Percentiles rank a stretch among this genome's conserved stretches.
Evolutionary conservation across 2,888 invertebrate species (phyloP).

Genomic region (Scotopteryx bipunctaria): DNA sequence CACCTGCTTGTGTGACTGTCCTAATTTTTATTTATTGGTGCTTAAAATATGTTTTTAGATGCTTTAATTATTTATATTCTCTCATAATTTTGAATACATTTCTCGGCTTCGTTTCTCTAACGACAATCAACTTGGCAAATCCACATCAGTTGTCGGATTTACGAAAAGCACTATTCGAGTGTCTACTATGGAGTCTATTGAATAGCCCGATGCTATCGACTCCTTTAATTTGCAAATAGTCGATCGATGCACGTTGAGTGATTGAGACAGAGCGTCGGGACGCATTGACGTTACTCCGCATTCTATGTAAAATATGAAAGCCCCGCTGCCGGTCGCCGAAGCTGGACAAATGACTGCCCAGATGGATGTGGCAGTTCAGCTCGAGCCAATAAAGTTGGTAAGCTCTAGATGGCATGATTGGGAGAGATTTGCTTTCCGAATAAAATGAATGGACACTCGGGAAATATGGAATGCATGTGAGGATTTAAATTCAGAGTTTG

Average conservation of each 20-base stretch:
- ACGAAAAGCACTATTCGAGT: conserved; percentile 24
- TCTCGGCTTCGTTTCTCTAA: neutral
- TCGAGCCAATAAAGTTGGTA: conserved; percentile 32
- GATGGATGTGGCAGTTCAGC: conserved; percentile 61
- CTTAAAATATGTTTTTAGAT: conserved; percentile 22
- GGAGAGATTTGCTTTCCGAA: conserved; percentile 27
- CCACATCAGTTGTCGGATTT: conserved; percentile 10
- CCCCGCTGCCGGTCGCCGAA: conserved; percentile 50
- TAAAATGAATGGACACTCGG: conserved; percentile 26
- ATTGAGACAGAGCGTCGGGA: conserved; percentile 68
- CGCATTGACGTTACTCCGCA: conserved; percentile 71
- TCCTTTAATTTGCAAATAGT: conserved; percentile 74
- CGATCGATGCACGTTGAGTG: conserved; percentile 68
- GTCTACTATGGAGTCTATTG: conserved; percentile 31
- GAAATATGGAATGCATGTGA: conserved; percentile 24
- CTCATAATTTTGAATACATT: neutral
- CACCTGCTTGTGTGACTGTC: conserved; percentile 32
- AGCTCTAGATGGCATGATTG: conserved; percentile 32
- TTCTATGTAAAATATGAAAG: conserved; percentile 83
- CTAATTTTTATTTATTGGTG: conserved; percentile 30
- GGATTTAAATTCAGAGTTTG: conserved; percentile 27
- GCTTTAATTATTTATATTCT: neutral
- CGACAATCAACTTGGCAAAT: conserved; percentile 9
- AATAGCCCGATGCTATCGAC: conserved; percentile 55
- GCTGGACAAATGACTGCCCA: conserved; percentile 47